Conservation (phyloP, 1,140 invertebrate species). For the Cyclina sinensis region DNA sequence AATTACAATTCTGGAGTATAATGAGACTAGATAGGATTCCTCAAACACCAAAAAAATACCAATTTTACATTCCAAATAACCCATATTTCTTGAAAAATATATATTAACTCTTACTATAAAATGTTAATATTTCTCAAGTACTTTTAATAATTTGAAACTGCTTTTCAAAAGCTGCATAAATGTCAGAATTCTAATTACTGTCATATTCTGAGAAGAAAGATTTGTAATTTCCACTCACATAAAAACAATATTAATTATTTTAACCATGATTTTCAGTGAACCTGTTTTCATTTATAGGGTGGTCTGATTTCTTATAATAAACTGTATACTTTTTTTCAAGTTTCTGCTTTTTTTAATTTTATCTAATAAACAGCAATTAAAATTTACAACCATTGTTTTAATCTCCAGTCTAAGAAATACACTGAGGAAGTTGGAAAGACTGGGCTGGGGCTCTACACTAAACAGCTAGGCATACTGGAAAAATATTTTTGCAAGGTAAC, state of each 20-base stretch:
- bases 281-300: background rate
- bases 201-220: slow-evolving; percentile 6
- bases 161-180: slow-evolving; percentile 2
- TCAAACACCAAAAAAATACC: slow-evolving; percentile 26
- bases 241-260: background rate
- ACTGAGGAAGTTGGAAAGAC: too few relatives aligned
- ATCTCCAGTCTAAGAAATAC: too few relatives aligned
- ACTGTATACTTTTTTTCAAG: too few relatives aligned
- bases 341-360: too few relatives aligned
- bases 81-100: slow-evolving; percentile 13
- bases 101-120: background rate
- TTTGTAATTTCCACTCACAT: background rate
- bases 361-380: too few relatives aligned
- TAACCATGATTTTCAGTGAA: background rate
- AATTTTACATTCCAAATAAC: slow-evolving; percentile 24
- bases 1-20: slow-evolving; percentile 59
- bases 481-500: too few relatives aligned
- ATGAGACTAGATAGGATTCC: slow-evolving; percentile 45
- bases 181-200: background rate
- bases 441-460: too few relatives aligned
- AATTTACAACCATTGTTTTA: too few relatives aligned
- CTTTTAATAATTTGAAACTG: slow-evolving; percentile 7
- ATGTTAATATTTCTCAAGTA: background rate
- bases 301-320: background rate
- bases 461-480: too few relatives aligned